Evolutionary conservation across 35 echinoderm and acorn worm genomes (phyloP), one percentile per base, ranked within the genome.

Genomic region (Holothuria glaberrima): DNA sequence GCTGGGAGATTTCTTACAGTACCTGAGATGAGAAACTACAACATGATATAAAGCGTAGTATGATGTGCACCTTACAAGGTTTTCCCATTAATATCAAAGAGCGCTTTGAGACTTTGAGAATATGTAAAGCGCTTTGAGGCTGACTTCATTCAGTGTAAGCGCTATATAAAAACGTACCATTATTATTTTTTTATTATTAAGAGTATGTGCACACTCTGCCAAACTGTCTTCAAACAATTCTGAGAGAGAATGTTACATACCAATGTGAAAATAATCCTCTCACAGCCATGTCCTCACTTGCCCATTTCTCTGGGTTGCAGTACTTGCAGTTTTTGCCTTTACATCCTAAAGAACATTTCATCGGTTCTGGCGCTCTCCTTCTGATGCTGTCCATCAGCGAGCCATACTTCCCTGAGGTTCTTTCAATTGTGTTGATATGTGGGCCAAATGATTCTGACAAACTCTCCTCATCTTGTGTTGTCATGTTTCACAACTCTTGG

Each of bases 321-420:
- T 95, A 95, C 77, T 99, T 99, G 88, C 97, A 99, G 83, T 86
- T 92, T 84, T 93, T 99, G 6, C 97, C 97, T n/a, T 94, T 94
- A 74, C 97, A 95, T 57, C 94, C 94, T 91, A 99, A 93, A 68
- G 97, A 94, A 75, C 97, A 99, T 33, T 93, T 87, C 66, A 86
- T 38, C 3, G 93, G 58, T 20, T 91, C 93, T n/a, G 97, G 88
- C 0, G 97, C 89, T 5, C 94, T 92, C 67, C 91, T 82, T 28
- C 97, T 70, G 0, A 99, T 59, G 25, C 80, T 90, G 80, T 99
- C 89, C 13, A 93, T 92, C 30, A 99, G 67, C 18, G 71, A 70
- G 59, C 81, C 86, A 68, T 99, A 95, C 88, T 95, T 99, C 45
- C 93, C 93, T 62, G 93, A 93, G 10, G 90, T 90, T 57, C 77